Evolutionary conservation across 1,140 invertebrate species (phyloP), one percentile per base, ranked within the genome.

Genomic region (Pseudomyrmex cubaensis): DNA sequence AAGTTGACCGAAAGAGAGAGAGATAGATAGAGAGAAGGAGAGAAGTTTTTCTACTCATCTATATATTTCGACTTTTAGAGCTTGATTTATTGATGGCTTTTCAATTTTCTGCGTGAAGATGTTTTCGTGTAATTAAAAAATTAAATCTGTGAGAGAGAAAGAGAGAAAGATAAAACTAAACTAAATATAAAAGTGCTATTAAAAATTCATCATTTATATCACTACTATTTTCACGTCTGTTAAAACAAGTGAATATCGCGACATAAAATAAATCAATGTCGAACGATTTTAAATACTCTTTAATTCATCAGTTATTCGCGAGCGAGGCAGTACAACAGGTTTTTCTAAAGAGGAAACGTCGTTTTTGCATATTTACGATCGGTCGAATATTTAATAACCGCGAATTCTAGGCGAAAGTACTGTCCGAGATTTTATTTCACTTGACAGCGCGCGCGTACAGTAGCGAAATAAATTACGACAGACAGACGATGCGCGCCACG

Each of bases 391-490:
- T 77, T 69, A 44, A 69, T 46, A 8, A 2, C 13, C 25, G 64
- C 15, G 35, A 59, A n/a, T 69, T 69, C 20, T 69, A 46, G 75
- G 54, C 44, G 64, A 78, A 57, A 78, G 44, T 59, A 78, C 13
- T 25, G 52, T 57, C n/a, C 15, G 64, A 56, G 17, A 48, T 48
- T 67, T 56, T 54, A 69, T 69, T 72, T 59, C 44, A 70, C 35
- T 20, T 70, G 64, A 57, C 25, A 15, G 15, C 64, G 10, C 35
- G 15, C 22, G 15, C 10, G 5, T 17, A 50, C 15, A 70, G 52
- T 59, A 59, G 22, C 66, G 20, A 80, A 72, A 72, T 80, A 56
- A 80, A 72, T 80, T 80, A 80, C 56, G 56, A 35, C 76, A 12
- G 22, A 46, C 52, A 17, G 54, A 13, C 22, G 63, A 78, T 78